Conservation (phyloP, 2,797 vertebrate genomes). For the Psittacula echo region DNA sequence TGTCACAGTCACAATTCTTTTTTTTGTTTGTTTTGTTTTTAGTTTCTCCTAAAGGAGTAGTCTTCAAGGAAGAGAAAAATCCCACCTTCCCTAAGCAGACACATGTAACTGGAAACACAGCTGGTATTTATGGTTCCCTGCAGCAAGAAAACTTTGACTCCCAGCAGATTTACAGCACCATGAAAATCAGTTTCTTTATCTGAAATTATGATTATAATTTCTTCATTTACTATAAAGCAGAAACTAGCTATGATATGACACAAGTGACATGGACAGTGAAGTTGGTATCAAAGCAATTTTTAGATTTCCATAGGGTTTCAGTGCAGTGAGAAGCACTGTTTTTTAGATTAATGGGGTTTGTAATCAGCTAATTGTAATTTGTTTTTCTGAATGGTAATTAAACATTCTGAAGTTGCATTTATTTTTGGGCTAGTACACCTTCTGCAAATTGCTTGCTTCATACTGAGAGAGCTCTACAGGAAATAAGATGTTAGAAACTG, state of each 20-base stretch:
- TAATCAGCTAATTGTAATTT: background rate
- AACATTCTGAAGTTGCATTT: background rate
- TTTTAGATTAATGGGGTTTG: background rate
- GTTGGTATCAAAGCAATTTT: background rate
- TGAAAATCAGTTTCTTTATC: background rate
- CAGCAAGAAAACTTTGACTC: background rate
- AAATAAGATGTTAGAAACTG: background rate
- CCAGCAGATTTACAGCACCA: background rate
- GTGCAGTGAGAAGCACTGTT: background rate
- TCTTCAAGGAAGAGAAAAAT: background rate
- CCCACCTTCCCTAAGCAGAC: background rate
- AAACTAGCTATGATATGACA: background rate
- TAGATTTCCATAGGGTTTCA: background rate
- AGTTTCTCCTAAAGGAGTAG: background rate
- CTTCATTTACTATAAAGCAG: background rate
- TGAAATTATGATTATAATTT: background rate
- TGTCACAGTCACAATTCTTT: background rate
- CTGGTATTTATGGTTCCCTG: conserved; percentile 27
- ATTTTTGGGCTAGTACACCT: background rate
- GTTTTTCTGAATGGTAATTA: background rate
- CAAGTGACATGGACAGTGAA: background rate
- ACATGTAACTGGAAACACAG: background rate
- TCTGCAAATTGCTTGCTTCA: background rate
- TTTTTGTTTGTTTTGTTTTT: background rate
- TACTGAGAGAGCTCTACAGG: background rate